Evolutionary conservation across 1,140 invertebrate species (phyloP), one percentile per base, ranked within the genome.

Genomic region (Heliothis subflexa): DNA sequence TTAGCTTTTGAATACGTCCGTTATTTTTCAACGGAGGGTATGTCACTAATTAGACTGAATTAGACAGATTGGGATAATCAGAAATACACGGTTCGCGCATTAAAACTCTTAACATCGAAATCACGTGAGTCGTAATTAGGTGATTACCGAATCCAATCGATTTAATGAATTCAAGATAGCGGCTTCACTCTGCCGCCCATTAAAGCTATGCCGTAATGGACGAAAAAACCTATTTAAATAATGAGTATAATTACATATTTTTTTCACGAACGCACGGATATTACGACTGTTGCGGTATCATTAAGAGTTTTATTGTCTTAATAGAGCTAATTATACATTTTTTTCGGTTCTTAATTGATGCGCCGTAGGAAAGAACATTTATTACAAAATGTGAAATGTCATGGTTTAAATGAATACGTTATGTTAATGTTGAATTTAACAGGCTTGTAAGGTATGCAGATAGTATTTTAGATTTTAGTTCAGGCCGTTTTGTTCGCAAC

Each of bases 241-340:
- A 93, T 94, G 91, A 93, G 90, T 91, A 93, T 94, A 93, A 94
- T 94, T 93, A 94, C 89, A 92, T 89, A 90, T 91, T 93, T 92
- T 81, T 93, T 94, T 93, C 92, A 94, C 91, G 85, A 92, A 89
- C 87, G 85, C 89, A 93, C 91, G 88, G 89, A 90, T 89, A 91
- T 91, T 90, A 92, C 89, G 87, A 83, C 85, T 93, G 91, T 92
- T 93, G 92, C 89, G 88, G 91, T 92, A 91, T 94, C 93, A 94
- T 94, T 93, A 94, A 92, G 88, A 92, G 82, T 92, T 94, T 94
- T 94, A 94, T 93, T 94, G 93, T 94, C 90, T 94, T 93, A 93
- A 94, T 93, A 93, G 88, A 91, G 83, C 90, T 94, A 92, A 94
- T 94, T 94, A 94, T 92, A 92, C 86, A 93, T 94, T 94, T 93